These are phyloP conservation scores for Hypocryptadius cinnamomeus DNA, from an alignment of 2,113 vertebrate genomes.

Conservation along the genomic window DNA sequence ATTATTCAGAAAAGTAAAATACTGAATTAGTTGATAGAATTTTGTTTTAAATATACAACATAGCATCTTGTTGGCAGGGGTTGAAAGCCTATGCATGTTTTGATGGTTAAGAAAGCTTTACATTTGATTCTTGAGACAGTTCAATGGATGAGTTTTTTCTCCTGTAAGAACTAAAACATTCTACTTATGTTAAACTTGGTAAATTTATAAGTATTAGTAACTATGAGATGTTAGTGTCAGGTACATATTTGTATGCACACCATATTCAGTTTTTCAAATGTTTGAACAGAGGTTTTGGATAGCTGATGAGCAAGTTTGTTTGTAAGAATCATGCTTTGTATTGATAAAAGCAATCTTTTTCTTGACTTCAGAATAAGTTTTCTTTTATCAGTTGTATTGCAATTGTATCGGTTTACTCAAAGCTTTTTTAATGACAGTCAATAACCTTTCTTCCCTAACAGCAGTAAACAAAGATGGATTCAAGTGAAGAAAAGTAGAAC, in stretches of 20 bases:
- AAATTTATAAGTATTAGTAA: neutral
- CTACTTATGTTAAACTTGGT: neutral
- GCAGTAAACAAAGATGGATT: neutral
- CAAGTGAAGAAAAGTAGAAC: neutral
- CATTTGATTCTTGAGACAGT: neutral
- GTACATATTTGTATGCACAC: rapidly evolving
- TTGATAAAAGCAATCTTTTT: neutral
- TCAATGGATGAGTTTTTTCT: neutral
- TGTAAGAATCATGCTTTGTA: neutral
- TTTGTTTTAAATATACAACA: neutral
- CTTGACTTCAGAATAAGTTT: neutral
- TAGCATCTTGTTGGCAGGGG: rapidly evolving
- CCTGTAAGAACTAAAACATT: neutral
- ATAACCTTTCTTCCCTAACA: neutral
- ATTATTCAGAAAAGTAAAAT: neutral
- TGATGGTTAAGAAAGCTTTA: neutral
- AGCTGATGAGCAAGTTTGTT: neutral
- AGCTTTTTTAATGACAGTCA: neutral
- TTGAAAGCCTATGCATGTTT: neutral
- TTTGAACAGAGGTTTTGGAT: neutral
- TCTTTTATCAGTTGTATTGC: neutral
- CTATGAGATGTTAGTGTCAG: neutral
- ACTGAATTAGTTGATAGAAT: neutral
- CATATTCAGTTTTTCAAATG: neutral
- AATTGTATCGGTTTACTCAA: neutral